Evolutionary conservation across 1,140 invertebrate genomes (phyloP).

Genomic region (Homarus americanus): DNA sequence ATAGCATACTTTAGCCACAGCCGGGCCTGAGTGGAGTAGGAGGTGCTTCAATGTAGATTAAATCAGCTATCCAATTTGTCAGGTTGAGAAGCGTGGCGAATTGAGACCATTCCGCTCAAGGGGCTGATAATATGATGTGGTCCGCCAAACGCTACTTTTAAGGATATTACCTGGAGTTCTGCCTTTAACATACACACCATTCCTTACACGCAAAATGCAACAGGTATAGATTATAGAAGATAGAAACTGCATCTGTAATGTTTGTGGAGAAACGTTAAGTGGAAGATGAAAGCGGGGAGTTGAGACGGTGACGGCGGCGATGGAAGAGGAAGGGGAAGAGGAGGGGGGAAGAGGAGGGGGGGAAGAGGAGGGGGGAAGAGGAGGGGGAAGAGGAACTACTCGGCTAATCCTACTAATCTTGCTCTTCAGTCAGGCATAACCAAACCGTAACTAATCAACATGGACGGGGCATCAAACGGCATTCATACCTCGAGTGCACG

Average conservation of each 20-base stretch:
- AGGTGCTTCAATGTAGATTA: conserved; percentile 38
- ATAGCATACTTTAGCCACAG: conserved; percentile 46
- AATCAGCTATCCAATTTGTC: conserved; percentile 54
- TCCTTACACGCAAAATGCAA: too few species aligned
- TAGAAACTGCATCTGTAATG: too few species aligned
- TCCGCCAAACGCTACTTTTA: too few species aligned
- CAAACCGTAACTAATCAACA: conserved; percentile 17
- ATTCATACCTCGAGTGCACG: conserved; percentile 21
- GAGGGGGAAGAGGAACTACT: background rate
- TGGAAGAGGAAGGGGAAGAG: too few species aligned
- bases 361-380: too few species aligned
- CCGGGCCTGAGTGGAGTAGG: conserved; percentile 7
- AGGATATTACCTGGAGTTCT: too few species aligned
- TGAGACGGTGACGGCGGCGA: too few species aligned
- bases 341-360: too few species aligned
- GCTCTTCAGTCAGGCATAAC: conserved; percentile 38
- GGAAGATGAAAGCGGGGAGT: too few species aligned
- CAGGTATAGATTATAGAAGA: too few species aligned
- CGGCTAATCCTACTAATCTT: background rate
- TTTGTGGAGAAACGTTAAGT: too few species aligned
- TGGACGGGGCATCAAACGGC: conserved; percentile 19
- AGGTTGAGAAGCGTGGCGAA: conserved; percentile 40
- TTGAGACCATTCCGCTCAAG: background rate
- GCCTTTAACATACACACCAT: too few species aligned
- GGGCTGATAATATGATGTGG: background rate